A percentile compares a stretch with the other conserved stretches of the same genome.
These are phyloP conservation scores for Acromyrmex charruanus DNA, from an alignment of 1,140 invertebrate species.

Conservation along the genomic window DNA sequence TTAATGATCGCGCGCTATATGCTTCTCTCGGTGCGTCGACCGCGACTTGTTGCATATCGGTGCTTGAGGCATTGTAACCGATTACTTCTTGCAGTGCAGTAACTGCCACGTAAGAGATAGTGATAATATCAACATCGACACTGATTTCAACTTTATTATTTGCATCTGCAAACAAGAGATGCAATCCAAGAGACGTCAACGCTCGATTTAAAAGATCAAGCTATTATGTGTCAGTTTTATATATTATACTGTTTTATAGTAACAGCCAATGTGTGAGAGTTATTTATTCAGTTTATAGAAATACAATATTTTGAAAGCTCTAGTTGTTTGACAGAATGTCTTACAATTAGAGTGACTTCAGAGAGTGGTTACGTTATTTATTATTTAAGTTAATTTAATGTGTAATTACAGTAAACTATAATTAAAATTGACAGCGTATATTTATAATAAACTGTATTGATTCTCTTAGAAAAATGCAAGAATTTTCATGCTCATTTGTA, in stretches of 20 bases:
- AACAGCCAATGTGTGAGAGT: background rate
- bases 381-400: background rate
- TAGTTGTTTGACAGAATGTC: background rate
- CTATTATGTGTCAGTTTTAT: background rate
- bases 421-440: background rate
- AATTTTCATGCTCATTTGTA: background rate
- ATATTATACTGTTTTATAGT: background rate
- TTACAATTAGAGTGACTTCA: background rate
- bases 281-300: background rate
- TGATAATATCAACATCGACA: background rate
- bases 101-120: background rate
- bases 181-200: background rate
- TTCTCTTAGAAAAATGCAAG: background rate
- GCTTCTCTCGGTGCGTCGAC: constrained; percentile 48
- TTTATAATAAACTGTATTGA: background rate
- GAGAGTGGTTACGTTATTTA: background rate
- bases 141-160: background rate
- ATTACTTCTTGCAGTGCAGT: background rate
- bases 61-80: constrained; percentile 40
- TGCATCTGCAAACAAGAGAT: background rate
- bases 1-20: constrained; percentile 72
- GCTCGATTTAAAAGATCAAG: background rate
- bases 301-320: background rate
- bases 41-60: constrained; percentile 59
- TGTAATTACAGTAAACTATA: background rate